Evolutionary conservation across 2,888 invertebrate genomes (phyloP), one percentile per base, ranked within the genome.

Genomic region (Carcina quercana): DNA sequence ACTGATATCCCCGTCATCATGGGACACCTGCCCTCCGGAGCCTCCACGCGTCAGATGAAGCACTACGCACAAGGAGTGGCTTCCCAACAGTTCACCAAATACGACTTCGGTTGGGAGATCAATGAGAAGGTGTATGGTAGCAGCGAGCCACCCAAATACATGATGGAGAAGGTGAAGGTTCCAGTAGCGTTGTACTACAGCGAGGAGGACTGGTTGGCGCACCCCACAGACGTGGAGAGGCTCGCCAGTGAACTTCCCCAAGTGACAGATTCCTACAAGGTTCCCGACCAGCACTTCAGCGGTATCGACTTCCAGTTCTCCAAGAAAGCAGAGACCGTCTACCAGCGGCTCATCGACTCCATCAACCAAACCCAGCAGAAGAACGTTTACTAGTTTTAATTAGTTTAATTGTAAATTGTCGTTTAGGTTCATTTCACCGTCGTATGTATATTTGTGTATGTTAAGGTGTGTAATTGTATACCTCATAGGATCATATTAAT

Each of bases 121-220:
- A 82, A 85, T 54, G 33, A 53, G 43, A 38, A 59, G 39, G 64
- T 74, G 19, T 86, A 85, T 47, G 82, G 78, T 3, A 50, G 47
- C 14, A 42, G 40, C 6, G 43, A 53, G 42, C 70, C 85, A 1
- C 76, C 80, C 0, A 63, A 58, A 22, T 85, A 76, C 59, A 57
- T 78, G 32, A 48, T 85, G 50, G 45, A 59, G 7, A 56, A 65
- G 21, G 80, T 85, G n/a, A 51, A 47, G 13, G 66, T 59, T 0
- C 85, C 86, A 1, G 76, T 84, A 12, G 58, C 57, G 1, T 46
- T 86, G 28, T 78, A 71, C 62, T 70, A 67, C 58, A 70, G 74
- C 35, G 65, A 69, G 10, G 87, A 89, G 27, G 94, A 94, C 66
- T 88, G 89, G 87, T 65, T 93, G 29, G 86, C 91, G 11, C 74